Percentiles rank a stretch among this genome's conserved stretches.
Conservation (phyloP, 1,140 invertebrate species). For the Drosophila bocki region DNA sequence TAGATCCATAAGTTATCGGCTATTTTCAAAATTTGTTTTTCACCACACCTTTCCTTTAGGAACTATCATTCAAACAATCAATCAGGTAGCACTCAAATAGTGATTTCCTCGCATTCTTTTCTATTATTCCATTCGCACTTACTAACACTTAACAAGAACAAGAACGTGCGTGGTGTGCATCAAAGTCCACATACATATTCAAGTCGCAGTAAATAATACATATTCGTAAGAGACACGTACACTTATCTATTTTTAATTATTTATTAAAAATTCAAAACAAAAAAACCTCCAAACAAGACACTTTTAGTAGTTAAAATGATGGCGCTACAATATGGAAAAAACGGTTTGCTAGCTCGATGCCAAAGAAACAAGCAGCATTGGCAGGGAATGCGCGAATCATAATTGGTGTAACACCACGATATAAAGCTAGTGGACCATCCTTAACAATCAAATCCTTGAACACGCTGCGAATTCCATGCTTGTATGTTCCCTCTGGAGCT, state of each 20-base stretch:
- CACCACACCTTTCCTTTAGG: too few species aligned
- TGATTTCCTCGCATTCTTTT: too few species aligned
- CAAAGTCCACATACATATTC: too few species aligned
- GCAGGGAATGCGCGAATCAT: conserved; percentile 96
- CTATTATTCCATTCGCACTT: too few species aligned
- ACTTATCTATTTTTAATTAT: not conserved
- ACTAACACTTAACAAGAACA: too few species aligned
- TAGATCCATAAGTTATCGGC: too few species aligned
- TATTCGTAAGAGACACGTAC: too few species aligned
- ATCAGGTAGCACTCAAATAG: too few species aligned
- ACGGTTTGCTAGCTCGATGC: conserved; percentile 81
- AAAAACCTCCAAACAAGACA: not conserved
- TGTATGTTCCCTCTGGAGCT: conserved; percentile 95
- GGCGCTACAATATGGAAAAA: conserved; percentile 64
- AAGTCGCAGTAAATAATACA: too few species aligned
- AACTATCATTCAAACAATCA: too few species aligned
- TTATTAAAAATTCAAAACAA: not conserved
- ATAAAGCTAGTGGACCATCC: conserved; percentile 93
- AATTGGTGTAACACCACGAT: conserved; percentile 94
- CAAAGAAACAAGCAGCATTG: conserved; percentile 96
- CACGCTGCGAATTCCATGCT: conserved; percentile 94
- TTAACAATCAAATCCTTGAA: conserved; percentile 91
- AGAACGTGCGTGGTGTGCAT: too few species aligned
- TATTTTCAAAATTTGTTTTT: too few species aligned
- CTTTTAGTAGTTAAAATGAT: conserved; percentile 46